Evolutionary conservation across 2,797 vertebrate genomes (phyloP).

Genomic region (Mycteria americana): DNA sequence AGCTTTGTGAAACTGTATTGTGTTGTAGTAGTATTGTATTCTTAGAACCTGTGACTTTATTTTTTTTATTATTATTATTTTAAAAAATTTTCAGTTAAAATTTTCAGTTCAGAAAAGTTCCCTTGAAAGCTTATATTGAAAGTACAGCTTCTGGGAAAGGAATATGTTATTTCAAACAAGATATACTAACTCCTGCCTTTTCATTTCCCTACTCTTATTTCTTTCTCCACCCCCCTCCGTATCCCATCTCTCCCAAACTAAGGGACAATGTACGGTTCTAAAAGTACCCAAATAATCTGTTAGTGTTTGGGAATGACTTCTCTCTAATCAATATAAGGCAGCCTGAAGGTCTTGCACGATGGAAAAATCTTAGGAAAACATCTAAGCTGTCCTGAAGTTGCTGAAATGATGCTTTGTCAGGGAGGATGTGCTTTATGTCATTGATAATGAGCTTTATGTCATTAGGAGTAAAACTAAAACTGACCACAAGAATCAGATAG

Average conservation of each 20-base stretch:
- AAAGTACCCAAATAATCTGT: background rate
- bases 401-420: background rate
- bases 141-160: background rate
- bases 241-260: background rate
- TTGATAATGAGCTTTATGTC: background rate
- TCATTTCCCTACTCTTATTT: background rate
- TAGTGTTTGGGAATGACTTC: background rate
- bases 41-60: background rate
- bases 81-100: background rate
- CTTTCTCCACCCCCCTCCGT: background rate
- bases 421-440: background rate
- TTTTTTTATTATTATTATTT: background rate
- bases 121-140: background rate
- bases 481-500: background rate
- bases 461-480: background rate
- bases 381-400: background rate
- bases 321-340: background rate
- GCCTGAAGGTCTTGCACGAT: background rate
- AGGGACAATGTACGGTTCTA: background rate
- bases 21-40: background rate
- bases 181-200: background rate
- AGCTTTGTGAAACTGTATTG: background rate
- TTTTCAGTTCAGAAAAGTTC: background rate
- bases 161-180: background rate
- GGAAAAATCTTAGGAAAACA: background rate